Conservation (phyloP, 2,113 vertebrate species). For the Microtus richardsoni region DNA sequence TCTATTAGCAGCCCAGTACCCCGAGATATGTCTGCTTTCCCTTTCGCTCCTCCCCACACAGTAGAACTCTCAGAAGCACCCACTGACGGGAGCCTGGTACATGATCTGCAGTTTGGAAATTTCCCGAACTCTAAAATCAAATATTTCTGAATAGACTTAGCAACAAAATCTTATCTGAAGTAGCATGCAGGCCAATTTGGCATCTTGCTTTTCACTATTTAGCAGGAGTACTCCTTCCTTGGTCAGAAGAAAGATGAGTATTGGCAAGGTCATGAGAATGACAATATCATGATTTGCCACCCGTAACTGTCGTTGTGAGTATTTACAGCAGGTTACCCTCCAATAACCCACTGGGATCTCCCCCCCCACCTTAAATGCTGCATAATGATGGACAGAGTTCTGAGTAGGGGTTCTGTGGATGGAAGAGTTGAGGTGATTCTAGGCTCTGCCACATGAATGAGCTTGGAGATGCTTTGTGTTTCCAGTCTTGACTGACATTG, state of each 20-base stretch:
- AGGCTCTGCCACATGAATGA: background rate
- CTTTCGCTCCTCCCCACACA: background rate
- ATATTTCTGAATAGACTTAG: conserved; percentile 18
- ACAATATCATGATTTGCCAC: background rate
- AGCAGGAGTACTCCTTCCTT: background rate
- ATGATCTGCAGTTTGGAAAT: background rate
- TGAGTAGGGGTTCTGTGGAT: background rate
- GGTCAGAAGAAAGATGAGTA: conserved; percentile 8
- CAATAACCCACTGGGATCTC: background rate
- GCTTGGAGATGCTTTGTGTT: background rate
- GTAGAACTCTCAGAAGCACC: background rate
- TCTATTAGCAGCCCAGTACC: background rate
- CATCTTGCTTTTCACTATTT: background rate
- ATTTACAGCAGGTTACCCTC: background rate
- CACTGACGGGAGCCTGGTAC: rapidly evolving
- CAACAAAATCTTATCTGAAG: conserved; percentile 16
- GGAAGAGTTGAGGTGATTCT: background rate
- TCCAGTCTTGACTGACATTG: background rate
- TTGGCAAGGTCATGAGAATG: conserved; percentile 21
- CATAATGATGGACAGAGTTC: background rate
- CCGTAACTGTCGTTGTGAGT: background rate
- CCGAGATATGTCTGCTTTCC: background rate
- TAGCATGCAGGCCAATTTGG: background rate
- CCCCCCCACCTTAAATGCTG: background rate
- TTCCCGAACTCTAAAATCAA: conserved; percentile 26